Conservation (phyloP, 2,797 vertebrate species). For the Gila robusta region DNA sequence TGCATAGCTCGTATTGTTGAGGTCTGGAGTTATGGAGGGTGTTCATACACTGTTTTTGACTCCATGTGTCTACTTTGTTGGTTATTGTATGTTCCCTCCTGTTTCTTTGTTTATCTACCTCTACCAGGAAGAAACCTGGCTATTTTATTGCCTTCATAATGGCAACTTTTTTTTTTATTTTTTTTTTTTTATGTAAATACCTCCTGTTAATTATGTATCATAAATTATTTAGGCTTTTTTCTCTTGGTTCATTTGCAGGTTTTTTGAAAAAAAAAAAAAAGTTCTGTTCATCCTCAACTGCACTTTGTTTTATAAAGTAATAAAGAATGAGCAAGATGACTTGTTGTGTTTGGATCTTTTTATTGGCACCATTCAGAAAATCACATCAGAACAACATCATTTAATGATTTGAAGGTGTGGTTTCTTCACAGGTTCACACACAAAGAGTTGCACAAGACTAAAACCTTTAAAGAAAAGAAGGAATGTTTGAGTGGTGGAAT, state of each 20-base stretch:
- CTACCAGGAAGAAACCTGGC: constrained; percentile 68
- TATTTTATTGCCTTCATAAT: constrained; percentile 62
- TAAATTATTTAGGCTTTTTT: constrained; percentile 79
- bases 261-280: constrained; percentile 44
- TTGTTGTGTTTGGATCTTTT: constrained; percentile 8
- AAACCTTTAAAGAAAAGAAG: constrained; percentile 8
- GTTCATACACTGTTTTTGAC: constrained; percentile 53
- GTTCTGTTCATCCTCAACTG: constrained; percentile 69
- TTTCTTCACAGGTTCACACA: neutral
- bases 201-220: constrained; percentile 71
- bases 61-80: constrained; percentile 22
- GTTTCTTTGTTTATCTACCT: constrained; percentile 75
- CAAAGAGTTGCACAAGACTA: constrained; percentile 6
- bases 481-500: constrained; percentile 53
- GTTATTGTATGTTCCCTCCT: constrained; percentile 47
- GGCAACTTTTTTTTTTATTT: constrained; percentile 53
- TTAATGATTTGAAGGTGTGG: constrained; percentile 7
- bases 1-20: constrained; percentile 41
- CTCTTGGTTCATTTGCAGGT: constrained; percentile 62
- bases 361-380: neutral
- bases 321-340: constrained; percentile 68
- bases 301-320: constrained; percentile 71
- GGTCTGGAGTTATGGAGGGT: constrained; percentile 50
- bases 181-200: constrained; percentile 69
- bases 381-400: neutral